Base-by-base conservation (phyloP, 2,113 vertebrate species). In the Capra hircus region DNA sequence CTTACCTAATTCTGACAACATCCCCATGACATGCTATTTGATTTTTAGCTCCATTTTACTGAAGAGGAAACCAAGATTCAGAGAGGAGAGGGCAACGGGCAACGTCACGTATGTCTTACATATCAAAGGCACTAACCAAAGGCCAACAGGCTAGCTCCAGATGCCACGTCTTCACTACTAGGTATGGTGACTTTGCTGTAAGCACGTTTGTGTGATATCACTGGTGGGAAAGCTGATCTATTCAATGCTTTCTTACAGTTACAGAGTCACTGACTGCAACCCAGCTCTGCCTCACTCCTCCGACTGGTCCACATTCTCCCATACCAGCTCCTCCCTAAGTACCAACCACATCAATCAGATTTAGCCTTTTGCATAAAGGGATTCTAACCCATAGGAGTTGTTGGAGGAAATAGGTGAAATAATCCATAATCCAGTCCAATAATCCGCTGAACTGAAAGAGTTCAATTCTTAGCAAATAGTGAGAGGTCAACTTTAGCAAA, bases 401-500 rank as follows among this genome's bases (percentile, higher is more conserved):
- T 43, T 77, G 9, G 11, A 93, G 87, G 62, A 97, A 83, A 74
- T n/a, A 57, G 28, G n/a, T 1, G 6, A 93, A 57, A 89, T 25
- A 28, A 86, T 53, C 40, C 48, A 48, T 25, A 19, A 36, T 71
- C n/a, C 67, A 71, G 67, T 71, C 67, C n/a, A 40, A 71, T 40
- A 71, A 71, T 71, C 67, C 2, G 0, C 67, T 40, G 33, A 36
- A 40, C n/a, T 71, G 7, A 52, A 53, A 85, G 13, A 52, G 30
- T 12, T 84, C 67, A 77, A n/a, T 15, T n/a, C 71, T 80, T 30
- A 62, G 45, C 57, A 59, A 25, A 53, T 8, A 74, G 60, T 57
- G 55, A 87, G 45, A 90, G 16, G 40, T 96, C 57, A 88, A 43
- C 89, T 48, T 62, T n/a, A 55, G 64, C 85, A 90, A 87, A 60